These are phyloP conservation scores for Scaptomyza montana DNA, from an alignment of 1,140 invertebrate genomes.

Conservation along the genomic window DNA sequence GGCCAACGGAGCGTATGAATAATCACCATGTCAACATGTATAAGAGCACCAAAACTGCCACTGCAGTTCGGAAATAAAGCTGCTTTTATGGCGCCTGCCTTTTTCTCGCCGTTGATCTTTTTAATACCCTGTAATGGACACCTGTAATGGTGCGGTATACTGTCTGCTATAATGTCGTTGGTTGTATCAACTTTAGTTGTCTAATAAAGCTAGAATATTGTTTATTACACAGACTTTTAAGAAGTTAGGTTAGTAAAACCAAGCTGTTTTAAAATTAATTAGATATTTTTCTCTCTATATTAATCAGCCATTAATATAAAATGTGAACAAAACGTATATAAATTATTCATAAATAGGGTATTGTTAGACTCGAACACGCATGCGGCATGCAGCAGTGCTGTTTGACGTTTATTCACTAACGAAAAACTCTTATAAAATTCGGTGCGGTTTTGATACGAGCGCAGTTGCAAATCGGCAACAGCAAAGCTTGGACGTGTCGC, in stretches of 20 bases:
- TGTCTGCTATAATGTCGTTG: neutral
- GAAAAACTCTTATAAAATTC: conserved; percentile 73
- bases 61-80: conserved; percentile 17
- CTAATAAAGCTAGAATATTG: too few relatives aligned
- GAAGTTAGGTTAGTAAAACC: too few relatives aligned
- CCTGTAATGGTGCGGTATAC: neutral
- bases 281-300: neutral
- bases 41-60: conserved; percentile 36
- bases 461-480: conserved; percentile 70
- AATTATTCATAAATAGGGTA: conserved; percentile 21
- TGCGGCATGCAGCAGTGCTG: neutral
- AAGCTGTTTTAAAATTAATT: too few relatives aligned
- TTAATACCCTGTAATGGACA: conserved; percentile 10
- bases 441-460: conserved; percentile 58
- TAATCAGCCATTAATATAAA: neutral
- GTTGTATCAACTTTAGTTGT: too few relatives aligned
- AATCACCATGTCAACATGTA: conserved; percentile 36
- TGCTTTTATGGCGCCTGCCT: conserved; percentile 19
- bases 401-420: conserved; percentile 24
- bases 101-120: conserved; percentile 21
- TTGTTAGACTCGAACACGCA: neutral
- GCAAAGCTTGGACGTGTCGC: conserved; percentile 69
- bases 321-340: neutral
- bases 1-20: conserved; percentile 70
- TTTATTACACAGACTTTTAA: too few relatives aligned